Evolutionary conservation across 2,113 vertebrate species (phyloP).

Genomic region (Myrmecophaga tridactyla): DNA sequence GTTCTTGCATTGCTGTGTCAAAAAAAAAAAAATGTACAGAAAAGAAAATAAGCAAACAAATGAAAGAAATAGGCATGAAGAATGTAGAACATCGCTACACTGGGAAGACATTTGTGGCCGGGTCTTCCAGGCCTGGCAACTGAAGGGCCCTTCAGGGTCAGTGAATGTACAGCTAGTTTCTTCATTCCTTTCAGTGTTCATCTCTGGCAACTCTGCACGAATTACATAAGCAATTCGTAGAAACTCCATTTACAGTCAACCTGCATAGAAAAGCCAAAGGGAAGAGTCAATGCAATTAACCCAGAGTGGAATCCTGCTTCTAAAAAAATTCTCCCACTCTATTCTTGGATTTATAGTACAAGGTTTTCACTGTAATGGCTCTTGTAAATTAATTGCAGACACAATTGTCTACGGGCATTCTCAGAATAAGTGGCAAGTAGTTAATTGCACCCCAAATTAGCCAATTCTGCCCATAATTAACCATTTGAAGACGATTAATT

Average conservation of each 20-base stretch:
- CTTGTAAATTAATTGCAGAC: conserved; percentile 78
- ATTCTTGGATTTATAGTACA: conserved; percentile 63
- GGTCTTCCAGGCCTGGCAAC: not conserved
- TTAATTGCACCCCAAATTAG: conserved; percentile 80
- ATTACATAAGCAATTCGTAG: rapidly evolving
- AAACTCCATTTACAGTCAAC: conserved; percentile 50
- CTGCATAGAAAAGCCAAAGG: conserved; percentile 48
- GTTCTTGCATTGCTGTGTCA: not conserved
- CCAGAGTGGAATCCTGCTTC: conserved; percentile 46
- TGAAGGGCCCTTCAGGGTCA: not conserved
- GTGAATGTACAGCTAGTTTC: not conserved
- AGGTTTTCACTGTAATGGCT: conserved; percentile 67
- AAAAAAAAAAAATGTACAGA: not conserved
- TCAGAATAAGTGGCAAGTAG: conserved; percentile 73
- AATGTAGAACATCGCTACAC: not conserved
- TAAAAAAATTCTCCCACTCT: conserved; percentile 45
- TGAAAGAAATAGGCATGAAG: not conserved
- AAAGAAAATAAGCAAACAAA: not conserved
- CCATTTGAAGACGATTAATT: conserved; percentile 79
- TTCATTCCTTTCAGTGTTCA: rapidly evolving
- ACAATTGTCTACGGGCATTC: conserved; percentile 72
- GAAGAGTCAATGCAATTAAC: conserved; percentile 70
- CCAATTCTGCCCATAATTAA: conserved; percentile 78
- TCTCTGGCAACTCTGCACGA: not conserved
- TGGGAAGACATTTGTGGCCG: not conserved